Evolutionary conservation across 1,140 invertebrate species (phyloP), one percentile per base, ranked within the genome.

Genomic region (Drosophila auraria): DNA sequence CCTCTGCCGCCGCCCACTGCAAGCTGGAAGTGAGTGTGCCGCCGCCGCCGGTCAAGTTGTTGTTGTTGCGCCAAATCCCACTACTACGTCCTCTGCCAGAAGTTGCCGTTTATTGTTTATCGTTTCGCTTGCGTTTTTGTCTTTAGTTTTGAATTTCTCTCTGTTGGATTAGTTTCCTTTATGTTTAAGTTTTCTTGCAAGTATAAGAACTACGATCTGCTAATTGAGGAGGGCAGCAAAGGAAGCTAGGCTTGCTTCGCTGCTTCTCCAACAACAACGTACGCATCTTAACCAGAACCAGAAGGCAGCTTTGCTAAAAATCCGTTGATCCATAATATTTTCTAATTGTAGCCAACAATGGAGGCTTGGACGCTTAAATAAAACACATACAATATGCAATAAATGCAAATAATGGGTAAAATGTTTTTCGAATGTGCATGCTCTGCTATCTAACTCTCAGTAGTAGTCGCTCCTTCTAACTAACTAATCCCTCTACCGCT

Each of bases 361-460:
- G 92, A 93, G 83, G 92, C 92, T 93, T 93, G 92, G 92, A 93
- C 92, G 91, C 92, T 93, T 93, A 93, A 93, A 93, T 93, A 93
- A 93, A 91, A 87, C 74, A 84, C 82, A 82, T 56, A 87, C 80
- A 89, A 72, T 69, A 90, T 82, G 82, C 84, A 90, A 89, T 83
- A 80, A 79, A 80, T 86, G 82, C 82, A 78, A 92, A 91, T 91
- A 92, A 91, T 91, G 86, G 91, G 92, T 92, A 93, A 93, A 89
- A 81, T 82, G 79, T 82, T 83, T 86, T 78, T 87, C 83, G 82
- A 90, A 91, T 91, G 87, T 91, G 87, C 80, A 91, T 91, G 87
- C 80, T 78, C 66, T 49, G 72, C 68, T 82, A 45, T 58, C 53
- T 70, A 71, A 60, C 45, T 53, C 45, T 53, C 12, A 20, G 20